These are phyloP conservation scores for Malthinus seriepunctatus DNA, from an alignment of 2,888 invertebrate genomes.

Conservation along the genomic window DNA sequence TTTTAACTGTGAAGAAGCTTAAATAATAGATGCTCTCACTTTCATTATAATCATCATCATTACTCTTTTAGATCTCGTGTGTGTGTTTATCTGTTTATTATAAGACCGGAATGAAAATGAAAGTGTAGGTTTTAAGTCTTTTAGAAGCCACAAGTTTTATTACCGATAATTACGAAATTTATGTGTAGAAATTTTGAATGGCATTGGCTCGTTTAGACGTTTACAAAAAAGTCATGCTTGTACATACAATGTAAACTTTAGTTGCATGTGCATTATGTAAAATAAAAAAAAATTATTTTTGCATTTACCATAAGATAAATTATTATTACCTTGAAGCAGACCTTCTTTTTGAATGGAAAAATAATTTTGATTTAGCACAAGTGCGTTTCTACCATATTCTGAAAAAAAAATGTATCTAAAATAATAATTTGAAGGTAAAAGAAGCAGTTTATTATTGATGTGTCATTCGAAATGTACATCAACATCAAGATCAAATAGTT, in stretches of 20 bases:
- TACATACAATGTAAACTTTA: too few relatives aligned
- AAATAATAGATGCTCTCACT: not conserved
- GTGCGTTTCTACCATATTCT: slow-evolving; percentile 3
- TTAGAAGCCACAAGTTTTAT: not conserved
- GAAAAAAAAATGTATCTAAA: not conserved
- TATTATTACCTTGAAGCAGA: slow-evolving; percentile 4
- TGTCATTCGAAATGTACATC: slow-evolving; percentile 1
- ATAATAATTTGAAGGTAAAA: not conserved
- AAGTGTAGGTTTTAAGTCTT: slow-evolving; percentile 2
- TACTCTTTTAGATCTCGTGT: too few relatives aligned
- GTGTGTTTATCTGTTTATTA: too few relatives aligned
- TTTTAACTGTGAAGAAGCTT: not conserved
- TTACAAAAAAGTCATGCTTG: too few relatives aligned
- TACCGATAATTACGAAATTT: slow-evolving; percentile 1
- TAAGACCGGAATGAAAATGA: not conserved
- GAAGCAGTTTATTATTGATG: slow-evolving; percentile 2
- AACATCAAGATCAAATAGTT: not conserved
- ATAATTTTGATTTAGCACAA: not conserved
- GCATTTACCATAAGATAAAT: not conserved
- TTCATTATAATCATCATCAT: not conserved
- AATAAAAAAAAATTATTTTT: not conserved
- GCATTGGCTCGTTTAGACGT: too few relatives aligned
- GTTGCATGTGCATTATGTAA: too few relatives aligned
- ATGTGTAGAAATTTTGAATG: not conserved
- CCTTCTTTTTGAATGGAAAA: slow-evolving; percentile 4